A percentile compares a stretch with the other conserved stretches of the same genome.
Evolutionary conservation across 2,888 invertebrate species (phyloP).

Genomic region (Chymomyza fuscimana): DNA sequence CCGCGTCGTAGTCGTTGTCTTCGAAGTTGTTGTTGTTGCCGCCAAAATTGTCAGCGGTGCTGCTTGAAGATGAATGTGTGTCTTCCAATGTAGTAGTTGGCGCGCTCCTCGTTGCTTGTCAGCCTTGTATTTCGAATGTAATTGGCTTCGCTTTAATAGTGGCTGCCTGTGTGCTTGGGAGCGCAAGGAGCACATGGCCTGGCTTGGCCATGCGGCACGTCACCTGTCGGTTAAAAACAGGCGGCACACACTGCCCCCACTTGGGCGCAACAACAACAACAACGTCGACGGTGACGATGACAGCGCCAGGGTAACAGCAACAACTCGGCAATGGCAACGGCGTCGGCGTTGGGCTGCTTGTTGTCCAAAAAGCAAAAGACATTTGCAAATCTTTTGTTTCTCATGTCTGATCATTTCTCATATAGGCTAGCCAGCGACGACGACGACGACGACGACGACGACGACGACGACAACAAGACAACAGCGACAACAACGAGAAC

Average conservation of each 20-base stretch:
- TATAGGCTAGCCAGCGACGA: conserved; percentile 53
- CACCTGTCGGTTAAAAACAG: conserved; percentile 59
- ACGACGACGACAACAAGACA: conserved; percentile 13
- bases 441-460: conserved; percentile 35
- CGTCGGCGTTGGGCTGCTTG: conserved; percentile 43
- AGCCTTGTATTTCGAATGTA: conserved; percentile 71
- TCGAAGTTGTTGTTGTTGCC: conserved; percentile 25
- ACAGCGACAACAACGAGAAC: conserved; percentile 19
- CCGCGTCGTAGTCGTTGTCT: neutral
- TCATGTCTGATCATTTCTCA: conserved; percentile 78
- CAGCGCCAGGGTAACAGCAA: conserved; percentile 19
- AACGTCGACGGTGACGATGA: conserved; percentile 28
- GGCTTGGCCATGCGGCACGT: conserved; percentile 41
- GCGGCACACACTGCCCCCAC: conserved; percentile 39
- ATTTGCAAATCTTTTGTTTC: conserved; percentile 77
- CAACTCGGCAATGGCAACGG: conserved; percentile 21
- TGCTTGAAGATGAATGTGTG: conserved; percentile 68
- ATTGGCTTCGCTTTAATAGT: conserved; percentile 62
- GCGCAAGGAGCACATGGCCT: conserved; percentile 20
- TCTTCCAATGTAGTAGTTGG: conserved; percentile 33
- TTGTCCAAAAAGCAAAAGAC: conserved; percentile 70
- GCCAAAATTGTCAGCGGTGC: conserved; percentile 27
- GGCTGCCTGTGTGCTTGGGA: neutral
- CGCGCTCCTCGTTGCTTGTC: conserved; percentile 54
- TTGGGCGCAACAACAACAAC: conserved; percentile 24